Base-by-base conservation (phyloP, 2,888 invertebrate species). In the Oscheius onirici region DNA sequence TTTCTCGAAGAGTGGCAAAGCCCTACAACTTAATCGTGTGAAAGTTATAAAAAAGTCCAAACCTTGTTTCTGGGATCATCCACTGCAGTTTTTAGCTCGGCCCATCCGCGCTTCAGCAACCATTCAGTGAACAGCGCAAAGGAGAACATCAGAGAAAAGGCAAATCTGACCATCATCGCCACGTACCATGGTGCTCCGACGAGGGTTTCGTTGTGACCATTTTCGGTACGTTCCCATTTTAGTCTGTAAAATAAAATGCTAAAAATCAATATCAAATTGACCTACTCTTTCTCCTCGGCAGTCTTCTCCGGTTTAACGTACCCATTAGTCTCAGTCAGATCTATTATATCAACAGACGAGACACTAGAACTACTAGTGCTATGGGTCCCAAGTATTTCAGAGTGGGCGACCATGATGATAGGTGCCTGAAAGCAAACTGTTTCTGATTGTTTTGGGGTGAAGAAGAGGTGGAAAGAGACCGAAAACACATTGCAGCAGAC, bases 1-100 rank as follows among this genome's bases (percentile, higher is more conserved):
- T 74, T 55, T 79, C 79, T 70, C 78, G 78, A 17, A 86, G 75
- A 17, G 83, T 81, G 15, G 79, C 73, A 55, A 86, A 86, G 26
- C 74, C 75, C 85, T 85, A 69, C 26, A 85, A 79, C n/a, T 24
- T 44, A 17, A 44, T 43, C 26, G 6, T n/a, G n/a, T n/a, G n/a
- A n/a, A n/a, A n/a, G n/a, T 11, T 26, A n/a, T 28, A 26, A n/a
- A 20, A 51, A n/a, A 63, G 17, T 10, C 51, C 65, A 40, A 26
- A 76, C 79, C 68, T 72, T 71, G 52, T 73, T 57, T 65, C 77
- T 40, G 13, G 67, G 68, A 55, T 76, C 77, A n/a, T 72, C 75
- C 44, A 69, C 70, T 17, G 70, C 65, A 5, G 44, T 43, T n/a
- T 43, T 26, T 10, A 46, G 52, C 46, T 72, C 57, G 28, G 76